These are phyloP conservation scores for Carapus acus DNA, from an alignment of 2,797 vertebrate genomes.

Conservation along the genomic window DNA sequence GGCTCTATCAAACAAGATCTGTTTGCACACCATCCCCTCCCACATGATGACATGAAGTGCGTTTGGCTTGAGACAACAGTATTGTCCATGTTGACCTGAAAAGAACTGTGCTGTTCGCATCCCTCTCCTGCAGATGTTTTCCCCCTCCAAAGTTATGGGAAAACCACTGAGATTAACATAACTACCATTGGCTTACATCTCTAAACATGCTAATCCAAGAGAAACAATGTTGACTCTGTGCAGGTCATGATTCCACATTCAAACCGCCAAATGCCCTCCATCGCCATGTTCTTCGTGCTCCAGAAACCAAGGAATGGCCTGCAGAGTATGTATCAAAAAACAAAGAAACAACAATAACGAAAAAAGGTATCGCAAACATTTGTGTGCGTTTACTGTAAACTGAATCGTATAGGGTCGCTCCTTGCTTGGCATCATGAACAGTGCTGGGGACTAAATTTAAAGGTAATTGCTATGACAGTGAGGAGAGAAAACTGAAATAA, in stretches of 20 bases:
- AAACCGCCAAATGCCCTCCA: constrained; percentile 53
- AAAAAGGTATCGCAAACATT: constrained; percentile 62
- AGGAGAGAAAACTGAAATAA: constrained; percentile 77
- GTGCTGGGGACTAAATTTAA: constrained; percentile 80
- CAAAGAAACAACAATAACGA: constrained; percentile 28
- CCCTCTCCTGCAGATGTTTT: constrained; percentile 32
- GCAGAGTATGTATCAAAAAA: constrained; percentile 55
- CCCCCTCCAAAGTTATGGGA: constrained; percentile 57
- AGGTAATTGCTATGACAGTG: constrained; percentile 82
- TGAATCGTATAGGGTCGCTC: constrained; percentile 63
- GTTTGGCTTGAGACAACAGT: constrained; percentile 50
- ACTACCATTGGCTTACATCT: constrained; percentile 66
- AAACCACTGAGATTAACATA: constrained; percentile 64
- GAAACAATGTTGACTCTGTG: constrained; percentile 69
- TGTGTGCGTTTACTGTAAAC: constrained; percentile 73
- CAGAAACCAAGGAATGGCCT: constrained; percentile 51
- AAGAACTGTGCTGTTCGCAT: constrained; percentile 52
- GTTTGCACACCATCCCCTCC: constrained; percentile 62
- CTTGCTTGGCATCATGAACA: constrained; percentile 62
- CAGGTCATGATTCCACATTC: constrained; percentile 59
- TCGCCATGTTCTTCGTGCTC: constrained; percentile 56
- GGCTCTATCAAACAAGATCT: constrained; percentile 61
- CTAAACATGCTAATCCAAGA: constrained; percentile 52
- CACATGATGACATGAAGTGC: constrained; percentile 60
- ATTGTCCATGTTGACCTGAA: constrained; percentile 61